Evolutionary conservation across 2,888 invertebrate genomes (phyloP), one percentile per base, ranked within the genome.

Genomic region (Drosophila demipolita): DNA sequence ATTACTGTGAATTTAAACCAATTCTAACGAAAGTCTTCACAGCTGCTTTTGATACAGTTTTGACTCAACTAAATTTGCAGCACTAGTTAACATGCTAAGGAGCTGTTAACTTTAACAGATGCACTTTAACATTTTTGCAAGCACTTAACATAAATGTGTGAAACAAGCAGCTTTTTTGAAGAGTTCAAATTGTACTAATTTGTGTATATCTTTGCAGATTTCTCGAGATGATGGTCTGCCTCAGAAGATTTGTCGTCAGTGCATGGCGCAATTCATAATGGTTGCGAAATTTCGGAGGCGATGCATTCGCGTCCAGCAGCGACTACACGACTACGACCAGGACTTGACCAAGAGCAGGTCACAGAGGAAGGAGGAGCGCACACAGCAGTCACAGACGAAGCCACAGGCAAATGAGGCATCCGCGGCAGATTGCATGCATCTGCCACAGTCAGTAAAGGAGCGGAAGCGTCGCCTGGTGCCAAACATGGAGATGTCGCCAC

Each of bases 241-340:
- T 45, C 92, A 91, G 69, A 83, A 87, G 73, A 91, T 91, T 62
- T 91, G 91, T 70, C 84, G 87, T 15, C 92, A 92, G 73, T 91
- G 91, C 77, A 89, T 73, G 59, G 91, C 91, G 11, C 91, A 91
- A 62, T 91, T 92, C 62, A 80, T 89, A 63, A 91, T 91, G 85
- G 87, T 91, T 61, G 90, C 86, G 71, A 91, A 91, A 72, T 91
- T 92, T 66, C 92, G 92, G 5, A 82, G 92, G 65, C 89, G 90
- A 64, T 91, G 92, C 52, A 63, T 89, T 33, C 90, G 90, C n/a
- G 87, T 91, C 52, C 91, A 91, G 74, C 82, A 82, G 45, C 87
- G 90, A 32, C 73, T 91, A 40, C 82, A 83, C 38, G 78, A 80
- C n/a, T 60, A 73, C 12, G 68, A 73, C 23, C 68, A 71, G 36